A percentile compares a stretch with the other conserved stretches of the same genome.
These are phyloP conservation scores for Microchirus variegatus DNA, from an alignment of 2,797 vertebrate genomes.

Conservation along the genomic window DNA sequence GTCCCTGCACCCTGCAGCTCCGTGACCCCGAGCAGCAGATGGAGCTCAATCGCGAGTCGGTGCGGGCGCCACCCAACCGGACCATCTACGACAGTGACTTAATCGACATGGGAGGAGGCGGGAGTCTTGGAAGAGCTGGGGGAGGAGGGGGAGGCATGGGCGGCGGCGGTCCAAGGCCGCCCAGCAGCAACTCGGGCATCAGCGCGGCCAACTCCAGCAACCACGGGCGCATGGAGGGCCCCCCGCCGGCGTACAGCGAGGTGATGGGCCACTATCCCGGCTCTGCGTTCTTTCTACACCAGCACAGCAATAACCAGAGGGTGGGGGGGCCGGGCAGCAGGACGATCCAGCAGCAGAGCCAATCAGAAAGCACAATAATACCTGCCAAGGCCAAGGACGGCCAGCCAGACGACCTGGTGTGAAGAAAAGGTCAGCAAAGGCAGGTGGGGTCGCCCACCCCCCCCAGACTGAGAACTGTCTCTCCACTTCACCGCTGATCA, in stretches of 20 bases:
- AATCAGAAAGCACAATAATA: constrained; percentile 90
- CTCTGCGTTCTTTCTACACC: constrained; percentile 92
- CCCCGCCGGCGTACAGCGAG: constrained; percentile 95
- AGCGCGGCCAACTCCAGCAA: constrained; percentile 91
- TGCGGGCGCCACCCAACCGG: constrained; percentile 94
- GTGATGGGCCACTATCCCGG: constrained; percentile 92
- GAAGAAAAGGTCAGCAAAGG: constrained; percentile 52
- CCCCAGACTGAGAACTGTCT: constrained; percentile 45
- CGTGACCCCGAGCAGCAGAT: constrained; percentile 96
- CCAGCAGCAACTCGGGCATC: constrained; percentile 96
- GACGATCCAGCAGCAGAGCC: constrained; percentile 89
- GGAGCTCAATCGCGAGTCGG: constrained; percentile 96
- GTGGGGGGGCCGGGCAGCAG: constrained; percentile 75
- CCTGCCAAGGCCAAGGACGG: constrained; percentile 88
- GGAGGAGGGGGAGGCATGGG: constrained; percentile 48
- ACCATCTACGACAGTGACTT: constrained; percentile 92
- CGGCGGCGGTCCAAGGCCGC: constrained; percentile 88
- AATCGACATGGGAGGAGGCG: constrained; percentile 74
- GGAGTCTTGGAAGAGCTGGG: constrained; percentile 40
- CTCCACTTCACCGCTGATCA: constrained; percentile 40
- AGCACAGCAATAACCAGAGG: constrained; percentile 90
- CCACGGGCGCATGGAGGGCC: constrained; percentile 91
- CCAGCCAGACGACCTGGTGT: constrained; percentile 89
- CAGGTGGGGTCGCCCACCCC: constrained; percentile 25
- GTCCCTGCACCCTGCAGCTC: constrained; percentile 94